Conservation (phyloP, 1,140 invertebrate species). For the Ceratina calcarata region DNA sequence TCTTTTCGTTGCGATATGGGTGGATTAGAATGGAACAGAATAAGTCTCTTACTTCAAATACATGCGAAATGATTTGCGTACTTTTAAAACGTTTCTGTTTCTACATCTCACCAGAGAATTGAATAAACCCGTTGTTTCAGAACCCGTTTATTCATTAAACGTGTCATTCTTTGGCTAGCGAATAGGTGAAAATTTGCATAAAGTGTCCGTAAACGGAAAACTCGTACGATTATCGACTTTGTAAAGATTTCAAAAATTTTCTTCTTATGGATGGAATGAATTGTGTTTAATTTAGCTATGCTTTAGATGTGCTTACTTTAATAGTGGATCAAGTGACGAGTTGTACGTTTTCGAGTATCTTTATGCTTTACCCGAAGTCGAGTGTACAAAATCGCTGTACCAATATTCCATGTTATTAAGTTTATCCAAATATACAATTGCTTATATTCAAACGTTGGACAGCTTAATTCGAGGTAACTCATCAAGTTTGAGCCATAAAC, state of each 20-base stretch:
- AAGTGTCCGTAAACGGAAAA: neutral
- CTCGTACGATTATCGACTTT: neutral
- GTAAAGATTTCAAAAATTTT: neutral
- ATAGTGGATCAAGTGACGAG: neutral
- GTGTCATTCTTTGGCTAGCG: no score
- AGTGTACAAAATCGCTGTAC: slow-evolving; percentile 4
- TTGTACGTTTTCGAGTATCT: neutral
- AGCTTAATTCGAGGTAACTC: neutral
- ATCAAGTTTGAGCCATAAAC: neutral
- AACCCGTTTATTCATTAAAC: no score
- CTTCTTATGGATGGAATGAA: neutral
- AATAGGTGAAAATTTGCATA: neutral
- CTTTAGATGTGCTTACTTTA: no score
- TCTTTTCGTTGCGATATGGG: neutral
- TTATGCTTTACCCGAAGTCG: neutral
- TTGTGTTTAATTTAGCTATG: neutral
- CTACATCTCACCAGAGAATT: neutral
- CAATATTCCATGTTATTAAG: neutral
- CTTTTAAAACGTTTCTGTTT: no score
- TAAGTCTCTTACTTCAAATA: no score
- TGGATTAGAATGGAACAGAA: neutral
- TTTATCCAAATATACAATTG: slow-evolving; percentile 5
- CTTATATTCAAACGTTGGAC: neutral
- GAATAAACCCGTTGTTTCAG: neutral
- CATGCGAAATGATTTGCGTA: neutral